Percentiles rank a stretch among this genome's conserved stretches.
phyloP scores from a whole-genome alignment of 2,113 vertebrate genomes.

The Climacteris rufus region DNA sequence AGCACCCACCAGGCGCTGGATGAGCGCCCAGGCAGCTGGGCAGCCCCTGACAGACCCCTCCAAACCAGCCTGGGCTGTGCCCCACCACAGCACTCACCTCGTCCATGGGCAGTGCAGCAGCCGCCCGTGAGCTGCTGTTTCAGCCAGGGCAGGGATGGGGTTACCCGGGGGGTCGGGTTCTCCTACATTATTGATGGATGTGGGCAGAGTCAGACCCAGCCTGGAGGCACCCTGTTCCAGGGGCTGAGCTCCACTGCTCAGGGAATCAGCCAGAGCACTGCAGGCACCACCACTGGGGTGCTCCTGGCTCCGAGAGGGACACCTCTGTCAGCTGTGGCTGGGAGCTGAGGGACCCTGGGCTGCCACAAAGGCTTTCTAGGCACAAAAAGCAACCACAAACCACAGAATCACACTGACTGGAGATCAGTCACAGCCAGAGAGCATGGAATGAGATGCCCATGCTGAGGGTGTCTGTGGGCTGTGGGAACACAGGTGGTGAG shows the following conservation, averaged over 20 bases:
- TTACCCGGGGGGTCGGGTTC: not conserved
- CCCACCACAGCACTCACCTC: not conserved
- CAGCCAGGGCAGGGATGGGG: not conserved
- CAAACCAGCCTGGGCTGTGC: not conserved
- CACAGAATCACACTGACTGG: not conserved
- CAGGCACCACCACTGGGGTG: fast-evolving
- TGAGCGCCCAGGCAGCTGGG: not conserved
- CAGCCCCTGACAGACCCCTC: not conserved
- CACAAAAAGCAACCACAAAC: not conserved
- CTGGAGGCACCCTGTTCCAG: not conserved
- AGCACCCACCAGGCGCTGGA: not conserved
- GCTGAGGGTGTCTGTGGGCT: not conserved
- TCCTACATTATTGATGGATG: not conserved
- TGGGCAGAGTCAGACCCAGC: not conserved
- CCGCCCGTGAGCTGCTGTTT: not conserved
- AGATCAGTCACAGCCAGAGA: not conserved
- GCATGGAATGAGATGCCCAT: not conserved
- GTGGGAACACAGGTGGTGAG: not conserved
- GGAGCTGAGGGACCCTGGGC: not conserved
- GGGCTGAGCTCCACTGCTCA: not conserved
- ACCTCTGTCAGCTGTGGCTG: fast-evolving
- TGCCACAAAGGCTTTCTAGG: not conserved
- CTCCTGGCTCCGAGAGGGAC: not conserved
- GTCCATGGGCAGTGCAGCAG: not conserved
- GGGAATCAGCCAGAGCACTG: fast-evolving